Conservation (phyloP, 1,140 invertebrate species). For the Ridgeia piscesae region DNA sequence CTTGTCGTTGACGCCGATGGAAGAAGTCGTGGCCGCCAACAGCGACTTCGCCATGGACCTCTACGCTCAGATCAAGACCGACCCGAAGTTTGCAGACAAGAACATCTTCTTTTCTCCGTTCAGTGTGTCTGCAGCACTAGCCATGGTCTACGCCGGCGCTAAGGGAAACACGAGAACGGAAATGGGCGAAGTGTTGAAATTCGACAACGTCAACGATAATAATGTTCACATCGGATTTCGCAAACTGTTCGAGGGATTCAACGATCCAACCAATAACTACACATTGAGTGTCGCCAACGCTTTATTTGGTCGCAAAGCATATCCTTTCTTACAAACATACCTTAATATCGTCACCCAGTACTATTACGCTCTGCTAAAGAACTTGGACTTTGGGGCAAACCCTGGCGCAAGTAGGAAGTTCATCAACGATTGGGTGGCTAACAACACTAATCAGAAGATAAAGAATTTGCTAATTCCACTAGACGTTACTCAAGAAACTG, state of each 20-base stretch:
- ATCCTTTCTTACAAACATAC: background rate
- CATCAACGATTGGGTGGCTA: too few relatives aligned
- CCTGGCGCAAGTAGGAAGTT: constrained; percentile 53
- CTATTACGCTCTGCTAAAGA: too few relatives aligned
- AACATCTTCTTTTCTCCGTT: constrained; percentile 24
- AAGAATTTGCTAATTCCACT: constrained; percentile 61
- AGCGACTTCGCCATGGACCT: too few relatives aligned
- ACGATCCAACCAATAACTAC: background rate
- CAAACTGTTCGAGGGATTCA: background rate
- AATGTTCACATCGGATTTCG: background rate
- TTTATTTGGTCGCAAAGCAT: background rate
- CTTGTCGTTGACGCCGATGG: too few relatives aligned
- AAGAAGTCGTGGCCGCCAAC: constrained; percentile 10
- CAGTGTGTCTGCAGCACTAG: constrained; percentile 18
- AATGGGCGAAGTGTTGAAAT: background rate
- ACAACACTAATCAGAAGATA: constrained; percentile 69
- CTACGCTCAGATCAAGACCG: background rate
- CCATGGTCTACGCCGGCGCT: too few relatives aligned
- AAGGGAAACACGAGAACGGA: constrained; percentile 13
- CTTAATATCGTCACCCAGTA: background rate
- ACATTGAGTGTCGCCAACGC: constrained; percentile 15
- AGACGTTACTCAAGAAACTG: constrained; percentile 61
- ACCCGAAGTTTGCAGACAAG: background rate
- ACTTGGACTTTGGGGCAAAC: constrained; percentile 31
- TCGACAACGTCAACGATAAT: background rate